Evolutionary conservation across 2,888 invertebrate genomes (phyloP).

Genomic region (Aleiodes alternator): DNA sequence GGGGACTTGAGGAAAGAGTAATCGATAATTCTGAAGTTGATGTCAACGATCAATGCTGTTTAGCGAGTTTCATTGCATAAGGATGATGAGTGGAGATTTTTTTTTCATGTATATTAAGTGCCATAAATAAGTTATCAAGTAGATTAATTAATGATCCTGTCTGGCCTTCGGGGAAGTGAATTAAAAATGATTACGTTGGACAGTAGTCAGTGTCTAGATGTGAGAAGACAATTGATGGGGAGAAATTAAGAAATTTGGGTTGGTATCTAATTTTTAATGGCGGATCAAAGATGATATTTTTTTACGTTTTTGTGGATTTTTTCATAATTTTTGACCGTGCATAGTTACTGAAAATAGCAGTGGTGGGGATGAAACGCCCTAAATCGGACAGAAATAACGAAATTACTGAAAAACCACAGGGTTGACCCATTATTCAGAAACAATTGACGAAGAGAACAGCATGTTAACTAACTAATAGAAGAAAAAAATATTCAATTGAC

Average conservation of each 20-base stretch:
- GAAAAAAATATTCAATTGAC: no score
- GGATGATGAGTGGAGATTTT: constrained; percentile 4
- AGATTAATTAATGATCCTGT: constrained; percentile 26
- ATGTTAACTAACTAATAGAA: no score
- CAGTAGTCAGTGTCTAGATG: constrained; percentile 3
- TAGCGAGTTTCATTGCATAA: constrained; percentile 32
- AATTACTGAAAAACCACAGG: no score
- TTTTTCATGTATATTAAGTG: not conserved
- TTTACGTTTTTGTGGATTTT: no score
- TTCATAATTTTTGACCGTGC: no score
- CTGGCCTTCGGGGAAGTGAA: constrained; percentile 23
- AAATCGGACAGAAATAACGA: no score
- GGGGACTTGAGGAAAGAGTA: constrained; percentile 2
- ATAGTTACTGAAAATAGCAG: no score
- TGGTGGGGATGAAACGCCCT: no score
- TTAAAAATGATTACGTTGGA: constrained; percentile 5
- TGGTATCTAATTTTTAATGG: no score
- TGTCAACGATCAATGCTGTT: constrained; percentile 33
- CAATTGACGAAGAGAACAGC: no score
- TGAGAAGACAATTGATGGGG: constrained; percentile 1
- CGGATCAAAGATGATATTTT: no score
- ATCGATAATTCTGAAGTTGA: constrained; percentile 23
- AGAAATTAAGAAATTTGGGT: not conserved
- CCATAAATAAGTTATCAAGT: constrained; percentile 25
- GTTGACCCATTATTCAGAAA: no score